Evolutionary conservation across 2,797 vertebrate species (phyloP), one percentile per base, ranked within the genome.

Genomic region (Astyanax mexicanus): DNA sequence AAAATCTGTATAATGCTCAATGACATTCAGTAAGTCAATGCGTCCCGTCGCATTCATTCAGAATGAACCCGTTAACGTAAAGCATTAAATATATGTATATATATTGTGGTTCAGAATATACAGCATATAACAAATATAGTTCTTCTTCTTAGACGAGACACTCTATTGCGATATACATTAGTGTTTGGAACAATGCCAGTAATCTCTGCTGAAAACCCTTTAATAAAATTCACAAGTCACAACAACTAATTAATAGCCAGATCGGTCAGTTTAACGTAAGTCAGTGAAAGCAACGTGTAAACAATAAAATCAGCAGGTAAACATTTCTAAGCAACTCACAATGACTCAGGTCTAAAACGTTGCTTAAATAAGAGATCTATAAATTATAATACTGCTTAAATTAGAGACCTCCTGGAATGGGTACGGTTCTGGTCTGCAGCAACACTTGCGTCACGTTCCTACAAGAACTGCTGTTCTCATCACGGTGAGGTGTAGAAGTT

Each of bases 111-210:
- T 54, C 60, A 49, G 47, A 71, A 38, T 62, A 55, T 68, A 55
- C 49, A 54, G 65, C 47, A 55, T 47, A 70, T 54, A 82, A 47
- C 68, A 73, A 79, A 72, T 72, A 81, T 70, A 78, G 72, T 29
- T 40, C 57, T 32, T 58, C 54, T 77, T 73, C 77, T 74, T 55
- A n/a, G 29, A 77, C 54, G 55, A 42, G 51, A 66, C 29, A 38
- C 74, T 71, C 51, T 65, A 79, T 38, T 78, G 75, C 32, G 64
- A 72, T 52, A 75, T 32, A 42, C 42, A 19, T 42, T 55, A 52
- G 35, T 71, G 61, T 54, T 70, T 75, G 69, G n/a, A n/a, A n/a
- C n/a, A n/a, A n/a, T n/a, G n/a, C 19, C 8, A 21, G 27, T 6
- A 45, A 47, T 71, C 11, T 69, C 51, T 61, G 62, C 72, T 68